These are phyloP conservation scores for Rhinella marina DNA, from an alignment of 2,797 vertebrate genomes.

Conservation along the genomic window DNA sequence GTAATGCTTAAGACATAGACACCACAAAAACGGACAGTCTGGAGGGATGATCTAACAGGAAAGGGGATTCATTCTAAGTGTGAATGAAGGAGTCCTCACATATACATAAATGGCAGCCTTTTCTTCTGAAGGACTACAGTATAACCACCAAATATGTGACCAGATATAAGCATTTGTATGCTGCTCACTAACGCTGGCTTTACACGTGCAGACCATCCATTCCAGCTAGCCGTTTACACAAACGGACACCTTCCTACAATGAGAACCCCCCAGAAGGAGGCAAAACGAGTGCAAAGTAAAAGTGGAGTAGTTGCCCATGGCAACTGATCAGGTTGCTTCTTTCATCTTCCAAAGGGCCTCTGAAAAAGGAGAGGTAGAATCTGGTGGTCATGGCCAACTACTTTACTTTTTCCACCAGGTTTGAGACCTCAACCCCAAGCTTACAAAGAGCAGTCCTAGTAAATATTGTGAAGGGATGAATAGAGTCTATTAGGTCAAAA, in stretches of 20 bases:
- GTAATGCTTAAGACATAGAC: neutral
- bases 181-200: neutral
- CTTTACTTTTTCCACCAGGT: neutral
- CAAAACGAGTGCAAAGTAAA: neutral
- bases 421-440: neutral
- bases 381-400: neutral
- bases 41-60: neutral
- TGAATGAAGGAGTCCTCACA: neutral
- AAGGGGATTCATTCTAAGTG: neutral
- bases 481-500: neutral
- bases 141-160: neutral
- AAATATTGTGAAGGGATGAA: neutral
- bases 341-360: no score
- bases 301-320: neutral
- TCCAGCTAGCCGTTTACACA: neutral
- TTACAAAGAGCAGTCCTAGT: neutral
- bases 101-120: neutral
- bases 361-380: no score
- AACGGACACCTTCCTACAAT: neutral
- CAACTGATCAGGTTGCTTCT: neutral
- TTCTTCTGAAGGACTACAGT: neutral
- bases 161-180: neutral
- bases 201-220: neutral
- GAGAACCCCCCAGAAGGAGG: neutral
- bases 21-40: neutral